Evolutionary conservation across 2,888 invertebrate genomes (phyloP), one percentile per base, ranked within the genome.

Genomic region (Diarsia mendica): DNA sequence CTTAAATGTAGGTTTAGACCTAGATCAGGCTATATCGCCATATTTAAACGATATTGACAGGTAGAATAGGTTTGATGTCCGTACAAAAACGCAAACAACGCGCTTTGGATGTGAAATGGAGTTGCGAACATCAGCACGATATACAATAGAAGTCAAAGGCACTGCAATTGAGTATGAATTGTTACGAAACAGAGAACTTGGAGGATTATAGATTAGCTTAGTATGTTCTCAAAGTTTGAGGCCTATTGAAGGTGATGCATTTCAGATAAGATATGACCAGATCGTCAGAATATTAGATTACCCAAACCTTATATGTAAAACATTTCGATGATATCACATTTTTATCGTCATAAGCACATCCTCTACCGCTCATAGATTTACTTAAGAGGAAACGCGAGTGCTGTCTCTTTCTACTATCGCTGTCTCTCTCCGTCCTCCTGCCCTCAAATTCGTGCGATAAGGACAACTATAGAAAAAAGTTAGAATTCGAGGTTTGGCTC

Each of bases 261-360:
- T 71, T 3, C 0, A 46, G 61, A 74, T 39, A 48, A 63, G 44
- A 51, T 51, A 39, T 33, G 5, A 0, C 44, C n/a, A 28, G 20
- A 39, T 48, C 39, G 18, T 23, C 39, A 48, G 4, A 15, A 18
- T 20, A 48, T 63, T 39, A 20, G 23, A 63, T 73, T 63, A 2
- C 28, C 3, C 5, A 74, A 74, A 64, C 61, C 15, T 53, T 20
- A 10, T 20, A 10, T 23, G 33, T 20, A 1, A 20, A 44, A 49
- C 4, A 46, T 33, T 23, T 60, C 51, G 8, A 61, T 28, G 9
- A 39, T 18, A 58, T 8, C 9, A 46, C 28, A 75, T 33, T 28
- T 75, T 11, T 23, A 28, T 49, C 2, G 20, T 74, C 65, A 44
- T 44, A 15, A 48, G 10, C 13, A 67, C 20, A 53, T 67, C 67